Evolutionary conservation across 2,888 invertebrate species (phyloP).

Genomic region (Stratiomys singularior): DNA sequence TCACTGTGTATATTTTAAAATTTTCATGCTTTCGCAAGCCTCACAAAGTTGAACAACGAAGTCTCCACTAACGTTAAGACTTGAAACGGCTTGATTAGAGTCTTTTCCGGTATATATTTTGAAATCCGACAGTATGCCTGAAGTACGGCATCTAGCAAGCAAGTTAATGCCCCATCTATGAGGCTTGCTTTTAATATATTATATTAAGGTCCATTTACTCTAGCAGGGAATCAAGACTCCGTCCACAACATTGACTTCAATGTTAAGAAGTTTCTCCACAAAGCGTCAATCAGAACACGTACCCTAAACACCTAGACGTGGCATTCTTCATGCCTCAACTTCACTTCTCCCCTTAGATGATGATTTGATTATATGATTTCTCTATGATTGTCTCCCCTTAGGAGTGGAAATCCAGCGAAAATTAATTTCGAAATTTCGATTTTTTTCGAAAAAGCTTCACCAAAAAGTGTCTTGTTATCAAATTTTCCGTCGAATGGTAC

Average conservation of each 20-base stretch:
- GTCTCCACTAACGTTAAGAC: neutral
- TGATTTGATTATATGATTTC: too few relatives aligned
- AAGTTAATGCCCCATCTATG: neutral
- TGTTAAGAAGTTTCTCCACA: neutral
- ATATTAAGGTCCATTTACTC: neutral
- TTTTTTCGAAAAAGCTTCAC: too few relatives aligned
- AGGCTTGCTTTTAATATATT: conserved; percentile 11
- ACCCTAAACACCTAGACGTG: conserved; percentile 1
- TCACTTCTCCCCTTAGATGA: neutral
- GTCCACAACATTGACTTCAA: neutral
- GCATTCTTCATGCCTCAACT: neutral
- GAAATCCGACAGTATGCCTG: neutral
- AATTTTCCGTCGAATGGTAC: too few relatives aligned
- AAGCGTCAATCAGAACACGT: neutral
- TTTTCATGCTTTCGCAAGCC: too few relatives aligned
- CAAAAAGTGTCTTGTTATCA: too few relatives aligned
- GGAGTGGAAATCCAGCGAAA: too few relatives aligned
- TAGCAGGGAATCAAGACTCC: conserved; percentile 4
- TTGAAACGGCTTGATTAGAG: neutral
- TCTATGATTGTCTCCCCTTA: too few relatives aligned
- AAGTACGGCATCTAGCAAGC: neutral
- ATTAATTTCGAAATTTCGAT: too few relatives aligned
- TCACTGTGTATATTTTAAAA: neutral
- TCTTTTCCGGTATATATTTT: neutral
- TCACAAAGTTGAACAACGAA: too few relatives aligned